Base-by-base conservation (phyloP, 1,140 invertebrate species). In the Contarinia nasturtii region DNA sequence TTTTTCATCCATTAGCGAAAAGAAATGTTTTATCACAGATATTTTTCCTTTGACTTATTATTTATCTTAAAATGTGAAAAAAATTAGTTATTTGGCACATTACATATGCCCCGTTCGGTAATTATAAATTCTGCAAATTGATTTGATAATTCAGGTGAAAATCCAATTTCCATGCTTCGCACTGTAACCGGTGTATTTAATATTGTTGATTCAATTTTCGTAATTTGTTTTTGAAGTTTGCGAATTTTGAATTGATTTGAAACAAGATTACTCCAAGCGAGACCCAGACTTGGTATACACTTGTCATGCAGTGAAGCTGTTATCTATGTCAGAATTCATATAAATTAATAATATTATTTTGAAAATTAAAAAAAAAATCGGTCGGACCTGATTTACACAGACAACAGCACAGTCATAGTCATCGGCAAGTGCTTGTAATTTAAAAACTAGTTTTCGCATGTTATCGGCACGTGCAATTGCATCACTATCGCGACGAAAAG, bases 361-460 rank as follows among this genome's bases (percentile, higher is more conserved):
- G 33, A 12, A 15, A n/a, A 18, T n/a, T 4, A 15, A 40, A 12
- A 7, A 15, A 18, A 40, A 7, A 40, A 18, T 40, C 12, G 14
- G 14, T 40, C 14, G 7, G 40, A 83, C 80, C 67, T 86, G 82
- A 66, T 86, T 86, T 1, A 80, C 71, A 60, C 79, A 80, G 17
- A 86, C 57, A 38, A 85, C 57, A 33, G 70, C 71, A 40, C 78
- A 64, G 36, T 70, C 63, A 52, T 74, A 62, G 38, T 68, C 59
- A 27, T 64, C 59, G 27, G 71, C 68, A 27, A 82, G 59, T 43
- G 67, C 62, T 47, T 77, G 71, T 33, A 86, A 58, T 21, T 64
- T 58, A 18, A 62, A 57, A 12, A 70, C 75, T 52, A 86, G 57
- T 34, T 61, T 61, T 48, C 72, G 65, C 48, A 84, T 64, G 50